Evolutionary conservation across 2,888 invertebrate species (phyloP).

Genomic region (Sisyra nigra): DNA sequence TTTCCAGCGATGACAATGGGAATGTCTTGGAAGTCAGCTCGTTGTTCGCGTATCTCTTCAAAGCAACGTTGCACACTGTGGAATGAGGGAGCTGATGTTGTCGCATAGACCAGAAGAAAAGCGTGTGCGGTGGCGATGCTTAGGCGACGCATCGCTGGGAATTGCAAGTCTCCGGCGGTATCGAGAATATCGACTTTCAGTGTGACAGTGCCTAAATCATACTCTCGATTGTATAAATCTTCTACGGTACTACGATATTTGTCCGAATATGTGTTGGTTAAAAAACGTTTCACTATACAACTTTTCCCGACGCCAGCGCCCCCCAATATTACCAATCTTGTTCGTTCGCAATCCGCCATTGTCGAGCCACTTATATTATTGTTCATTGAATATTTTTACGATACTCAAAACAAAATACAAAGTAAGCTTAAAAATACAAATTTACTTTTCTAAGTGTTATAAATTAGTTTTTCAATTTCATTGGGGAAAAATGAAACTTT

Average conservation of each 20-base stretch:
- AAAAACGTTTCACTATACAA: slow-evolving; percentile 63
- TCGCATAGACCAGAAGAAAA: slow-evolving; percentile 72
- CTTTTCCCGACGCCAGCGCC: slow-evolving; percentile 75
- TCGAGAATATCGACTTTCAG: slow-evolving; percentile 68
- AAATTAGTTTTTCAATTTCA: too few relatives aligned
- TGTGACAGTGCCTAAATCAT: slow-evolving; percentile 55
- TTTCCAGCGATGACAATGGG: slow-evolving; percentile 80
- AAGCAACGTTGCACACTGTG: slow-evolving; percentile 57
- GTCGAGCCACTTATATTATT: slow-evolving; percentile 23
- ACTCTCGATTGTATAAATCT: slow-evolving; percentile 74
- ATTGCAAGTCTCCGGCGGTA: slow-evolving; percentile 74
- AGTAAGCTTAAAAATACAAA: too few relatives aligned
- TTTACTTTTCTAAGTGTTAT: too few relatives aligned
- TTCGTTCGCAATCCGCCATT: slow-evolving; percentile 61
- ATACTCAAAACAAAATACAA: too few relatives aligned
- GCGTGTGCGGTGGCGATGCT: slow-evolving; percentile 80
- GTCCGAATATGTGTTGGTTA: slow-evolving; percentile 63
- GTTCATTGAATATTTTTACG: slow-evolving; percentile 17
- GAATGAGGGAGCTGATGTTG: slow-evolving; percentile 58
- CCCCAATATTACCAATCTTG: slow-evolving; percentile 69
- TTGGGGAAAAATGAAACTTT: too few relatives aligned
- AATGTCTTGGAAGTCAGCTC: slow-evolving; percentile 58
- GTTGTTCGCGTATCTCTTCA: slow-evolving; percentile 67
- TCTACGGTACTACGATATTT: slow-evolving; percentile 77
- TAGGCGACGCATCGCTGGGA: slow-evolving; percentile 78